phyloP scores from a whole-genome alignment of 2,113 vertebrate species.

The Nettapus auritus region DNA sequence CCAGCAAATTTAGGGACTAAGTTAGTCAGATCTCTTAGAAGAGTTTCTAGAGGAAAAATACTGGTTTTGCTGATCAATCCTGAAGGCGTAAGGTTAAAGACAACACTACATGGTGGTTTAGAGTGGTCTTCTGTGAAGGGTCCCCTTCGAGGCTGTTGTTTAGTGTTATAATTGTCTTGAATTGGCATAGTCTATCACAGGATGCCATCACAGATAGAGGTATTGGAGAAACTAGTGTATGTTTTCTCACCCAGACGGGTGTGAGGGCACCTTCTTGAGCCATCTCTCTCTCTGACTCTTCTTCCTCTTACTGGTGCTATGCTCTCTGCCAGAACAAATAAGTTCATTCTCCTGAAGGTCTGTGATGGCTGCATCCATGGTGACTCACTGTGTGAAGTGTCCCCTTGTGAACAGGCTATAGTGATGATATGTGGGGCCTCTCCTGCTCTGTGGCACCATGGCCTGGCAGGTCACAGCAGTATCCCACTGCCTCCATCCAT shows the following conservation, averaged over 20 bases:
- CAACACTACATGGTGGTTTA: not conserved
- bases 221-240: not conserved
- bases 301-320: not conserved
- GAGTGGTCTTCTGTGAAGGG: not conserved
- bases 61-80: not conserved
- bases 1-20: not conserved
- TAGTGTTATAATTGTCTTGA: not conserved
- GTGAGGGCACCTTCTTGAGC: not conserved
- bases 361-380: fast-evolving
- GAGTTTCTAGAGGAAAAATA: not conserved
- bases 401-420: not conserved
- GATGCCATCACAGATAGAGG: not conserved
- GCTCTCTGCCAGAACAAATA: not conserved
- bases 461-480: not conserved
- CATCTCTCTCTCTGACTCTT: not conserved
- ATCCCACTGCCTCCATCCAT: not conserved
- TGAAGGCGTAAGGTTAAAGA: not conserved
- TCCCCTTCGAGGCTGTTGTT: fast-evolving
- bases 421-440: not conserved
- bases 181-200: not conserved
- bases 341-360: not conserved
- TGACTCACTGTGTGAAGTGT: not conserved
- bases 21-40: not conserved
- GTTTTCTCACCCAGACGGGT: not conserved
- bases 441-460: not conserved